A percentile compares a stretch with the other conserved stretches of the same genome.
These are phyloP conservation scores for Helicolenus hilgendorfi DNA, from an alignment of 2,797 vertebrate species.

Conservation along the genomic window DNA sequence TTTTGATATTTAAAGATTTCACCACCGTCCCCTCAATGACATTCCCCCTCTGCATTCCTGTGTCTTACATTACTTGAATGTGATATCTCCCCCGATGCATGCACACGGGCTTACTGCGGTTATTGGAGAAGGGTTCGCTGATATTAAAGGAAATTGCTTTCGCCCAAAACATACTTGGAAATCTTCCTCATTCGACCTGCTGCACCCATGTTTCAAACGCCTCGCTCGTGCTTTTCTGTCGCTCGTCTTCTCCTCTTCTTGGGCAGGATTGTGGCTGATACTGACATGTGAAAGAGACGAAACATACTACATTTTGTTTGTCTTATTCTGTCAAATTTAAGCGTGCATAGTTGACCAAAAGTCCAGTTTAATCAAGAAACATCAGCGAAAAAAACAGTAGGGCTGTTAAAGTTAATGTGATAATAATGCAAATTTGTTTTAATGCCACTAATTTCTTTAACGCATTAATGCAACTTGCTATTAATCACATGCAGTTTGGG, in stretches of 20 bases:
- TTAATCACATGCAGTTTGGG: too few relatives aligned
- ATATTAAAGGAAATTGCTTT: constrained; percentile 72
- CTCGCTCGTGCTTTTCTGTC: not conserved
- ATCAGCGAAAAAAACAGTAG: too few relatives aligned
- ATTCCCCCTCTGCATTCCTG: constrained; percentile 53
- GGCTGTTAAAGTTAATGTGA: too few relatives aligned
- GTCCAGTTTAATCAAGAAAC: not conserved
- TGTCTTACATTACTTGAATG: constrained; percentile 41
- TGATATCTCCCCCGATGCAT: constrained; percentile 42
- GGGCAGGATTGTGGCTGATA: not conserved
- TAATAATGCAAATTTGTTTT: too few relatives aligned
- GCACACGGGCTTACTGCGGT: constrained; percentile 10
- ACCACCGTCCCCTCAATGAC: not conserved
- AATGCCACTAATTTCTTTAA: too few relatives aligned
- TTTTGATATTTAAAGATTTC: constrained; percentile 36
- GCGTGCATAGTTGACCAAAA: not conserved
- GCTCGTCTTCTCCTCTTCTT: not conserved
- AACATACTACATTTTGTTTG: not conserved
- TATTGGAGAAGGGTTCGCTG: constrained; percentile 35
- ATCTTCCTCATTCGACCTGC: not conserved
- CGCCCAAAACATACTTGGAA: constrained; percentile 40
- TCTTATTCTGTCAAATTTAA: not conserved
- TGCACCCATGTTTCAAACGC: not conserved
- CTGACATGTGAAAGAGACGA: not conserved
- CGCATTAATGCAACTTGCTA: too few relatives aligned